These are phyloP conservation scores for Trichogramma pretiosum DNA, from an alignment of 1,140 invertebrate species.

Conservation along the genomic window DNA sequence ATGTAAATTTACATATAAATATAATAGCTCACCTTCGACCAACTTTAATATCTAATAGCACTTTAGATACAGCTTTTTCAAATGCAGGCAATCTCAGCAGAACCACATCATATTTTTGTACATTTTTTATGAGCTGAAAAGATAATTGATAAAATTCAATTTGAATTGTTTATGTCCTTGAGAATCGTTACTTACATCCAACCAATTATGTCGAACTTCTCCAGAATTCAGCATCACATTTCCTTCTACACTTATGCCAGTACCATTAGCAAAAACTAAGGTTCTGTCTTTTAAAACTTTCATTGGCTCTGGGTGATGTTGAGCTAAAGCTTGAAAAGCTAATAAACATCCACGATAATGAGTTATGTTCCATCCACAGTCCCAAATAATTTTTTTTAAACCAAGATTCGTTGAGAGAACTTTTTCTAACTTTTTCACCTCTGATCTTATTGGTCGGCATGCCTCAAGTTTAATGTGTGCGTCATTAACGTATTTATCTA, in stretches of 20 bases:
- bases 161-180: neutral
- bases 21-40: constrained; percentile 59
- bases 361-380: constrained; percentile 80
- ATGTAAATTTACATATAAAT: constrained; percentile 35
- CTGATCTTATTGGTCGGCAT: constrained; percentile 55
- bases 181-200: constrained; percentile 63
- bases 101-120: constrained; percentile 63
- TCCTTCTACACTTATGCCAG: constrained; percentile 79
- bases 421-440: constrained; percentile 55
- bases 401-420: constrained; percentile 48
- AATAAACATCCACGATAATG: constrained; percentile 77
- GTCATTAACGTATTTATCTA: constrained; percentile 54
- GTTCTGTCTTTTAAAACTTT: constrained; percentile 58
- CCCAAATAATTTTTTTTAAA: constrained; percentile 58
- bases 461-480: constrained; percentile 53
- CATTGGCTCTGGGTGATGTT: constrained; percentile 63
- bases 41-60: constrained; percentile 71
- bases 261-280: constrained; percentile 77
- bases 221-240: constrained; percentile 81
- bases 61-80: constrained; percentile 73
- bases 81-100: constrained; percentile 68
- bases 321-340: constrained; percentile 61
- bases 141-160: constrained; percentile 17
- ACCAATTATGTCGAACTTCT: constrained; percentile 84
- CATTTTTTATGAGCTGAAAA: constrained; percentile 71